A percentile compares a stretch with the other conserved stretches of the same genome.
Evolutionary conservation across 1,140 invertebrate genomes (phyloP).

Genomic region (Cyclargus thomasi): DNA sequence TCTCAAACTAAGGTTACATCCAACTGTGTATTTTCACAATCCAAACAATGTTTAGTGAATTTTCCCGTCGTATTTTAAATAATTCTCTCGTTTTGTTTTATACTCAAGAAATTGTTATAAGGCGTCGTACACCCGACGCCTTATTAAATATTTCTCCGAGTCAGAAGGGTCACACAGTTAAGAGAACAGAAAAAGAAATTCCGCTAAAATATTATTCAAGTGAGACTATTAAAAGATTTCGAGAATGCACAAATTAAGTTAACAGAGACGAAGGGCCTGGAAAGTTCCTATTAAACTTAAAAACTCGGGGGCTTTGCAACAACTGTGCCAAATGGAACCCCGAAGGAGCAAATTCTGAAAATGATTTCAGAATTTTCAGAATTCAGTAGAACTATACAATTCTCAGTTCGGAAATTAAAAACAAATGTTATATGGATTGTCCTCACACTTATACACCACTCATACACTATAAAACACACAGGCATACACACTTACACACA

Average conservation of each 20-base stretch:
- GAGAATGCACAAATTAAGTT: background rate
- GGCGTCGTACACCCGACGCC: background rate
- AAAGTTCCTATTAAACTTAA: background rate
- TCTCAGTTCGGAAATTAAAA: no score
- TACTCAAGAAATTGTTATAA: background rate
- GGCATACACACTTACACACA: no score
- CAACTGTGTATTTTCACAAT: background rate
- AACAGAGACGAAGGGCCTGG: background rate
- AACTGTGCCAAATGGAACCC: slow-evolving; percentile 22
- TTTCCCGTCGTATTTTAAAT: background rate
- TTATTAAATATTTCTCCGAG: slow-evolving; percentile 1
- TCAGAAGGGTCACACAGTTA: background rate
- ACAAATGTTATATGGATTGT: no score
- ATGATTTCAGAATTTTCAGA: background rate
- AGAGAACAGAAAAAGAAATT: background rate
- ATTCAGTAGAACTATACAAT: no score
- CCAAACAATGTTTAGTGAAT: background rate
- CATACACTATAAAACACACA: no score
- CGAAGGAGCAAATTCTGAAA: slow-evolving; percentile 19
- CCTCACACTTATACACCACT: no score
- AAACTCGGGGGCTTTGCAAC: background rate
- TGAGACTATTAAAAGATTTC: background rate
- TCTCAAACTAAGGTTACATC: background rate
- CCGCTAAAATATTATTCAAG: background rate
- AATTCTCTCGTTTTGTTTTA: background rate